Base-by-base conservation (phyloP, 2,888 invertebrate species). In the Ceriagrion tenellum region DNA sequence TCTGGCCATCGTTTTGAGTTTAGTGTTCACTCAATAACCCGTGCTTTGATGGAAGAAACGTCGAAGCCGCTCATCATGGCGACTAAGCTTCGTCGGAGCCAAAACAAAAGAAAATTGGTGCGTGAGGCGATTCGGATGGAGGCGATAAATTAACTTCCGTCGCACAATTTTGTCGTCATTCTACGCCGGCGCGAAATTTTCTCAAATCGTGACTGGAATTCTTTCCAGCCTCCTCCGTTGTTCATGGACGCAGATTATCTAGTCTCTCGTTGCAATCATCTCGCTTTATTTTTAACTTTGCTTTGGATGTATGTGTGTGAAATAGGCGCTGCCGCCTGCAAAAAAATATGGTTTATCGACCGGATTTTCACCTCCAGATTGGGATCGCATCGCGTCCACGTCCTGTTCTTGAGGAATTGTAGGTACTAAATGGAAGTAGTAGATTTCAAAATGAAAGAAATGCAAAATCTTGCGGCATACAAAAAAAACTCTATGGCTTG, bases 111-210 rank as follows among this genome's bases (percentile, higher is more conserved):
- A 35, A 81, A 81, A 81, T 81, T 81, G 81, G 81, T 81, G 81
- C 1, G 35, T 13, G 35, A 81, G 16, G 30, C 30, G 16, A n/a
- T 81, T 81, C 35, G 81, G 35, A n/a, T 30, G 18, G 16, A 35
- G 81, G 35, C 35, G 81, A 81, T 81, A 81, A 81, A 81, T 81
- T 81, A 81, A 8, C 81, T 81, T 35, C 81, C n/a, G 30, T 13
- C 81, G 81, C 35, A n/a, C 35, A 35, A 81, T 81, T 81, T 81
- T 81, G 81, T 81, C 81, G 35, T 81, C 81, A 81, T 81, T 30
- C 35, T 35, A 35, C 30, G 13, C 81, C 12, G 6, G 35, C 16
- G 81, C 26, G 6, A 35, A 81, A 81, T 81, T 81, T 26, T 35
- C 81, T 81, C 81, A 81, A 35, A 35, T 16, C 81, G 81, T 81